A percentile compares a stretch with the other conserved stretches of the same genome.
Evolutionary conservation across 2,888 invertebrate genomes (phyloP).

Genomic region (Thymelicus sylvestris): DNA sequence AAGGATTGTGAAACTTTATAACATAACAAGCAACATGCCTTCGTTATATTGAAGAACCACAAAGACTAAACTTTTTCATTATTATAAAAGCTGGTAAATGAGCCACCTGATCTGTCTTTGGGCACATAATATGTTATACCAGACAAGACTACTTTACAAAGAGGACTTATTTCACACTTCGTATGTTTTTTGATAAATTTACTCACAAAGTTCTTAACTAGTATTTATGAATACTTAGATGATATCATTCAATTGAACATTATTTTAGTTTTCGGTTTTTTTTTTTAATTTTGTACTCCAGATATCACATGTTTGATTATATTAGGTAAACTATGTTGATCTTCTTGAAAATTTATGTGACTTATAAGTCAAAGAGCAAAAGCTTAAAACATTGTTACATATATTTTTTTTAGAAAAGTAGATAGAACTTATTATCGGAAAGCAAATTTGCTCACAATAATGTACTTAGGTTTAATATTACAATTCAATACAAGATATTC

Average conservation of each 20-base stretch:
- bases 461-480: no score
- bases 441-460: no score
- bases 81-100: slow-evolving; percentile 4
- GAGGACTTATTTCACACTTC: not conserved
- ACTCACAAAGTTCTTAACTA: not conserved
- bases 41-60: not conserved
- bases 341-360: no score
- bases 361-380: no score
- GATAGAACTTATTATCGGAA: no score
- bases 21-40: slow-evolving; percentile 29
- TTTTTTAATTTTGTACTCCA: not conserved
- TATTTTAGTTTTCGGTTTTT: not conserved
- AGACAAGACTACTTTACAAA: not conserved
- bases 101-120: slow-evolving; percentile 1
- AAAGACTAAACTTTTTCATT: slow-evolving; percentile 6
- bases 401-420: no score
- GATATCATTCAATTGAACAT: no score
- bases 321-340: no score
- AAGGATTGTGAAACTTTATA: slow-evolving; percentile 24
- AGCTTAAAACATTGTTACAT: no score
- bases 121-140: not conserved
- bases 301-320: not conserved
- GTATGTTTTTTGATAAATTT: not conserved
- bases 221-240: no score
- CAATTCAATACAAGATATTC: no score